Conservation (phyloP, 2,797 vertebrate genomes). For the Paedocypris micromegethes region DNA sequence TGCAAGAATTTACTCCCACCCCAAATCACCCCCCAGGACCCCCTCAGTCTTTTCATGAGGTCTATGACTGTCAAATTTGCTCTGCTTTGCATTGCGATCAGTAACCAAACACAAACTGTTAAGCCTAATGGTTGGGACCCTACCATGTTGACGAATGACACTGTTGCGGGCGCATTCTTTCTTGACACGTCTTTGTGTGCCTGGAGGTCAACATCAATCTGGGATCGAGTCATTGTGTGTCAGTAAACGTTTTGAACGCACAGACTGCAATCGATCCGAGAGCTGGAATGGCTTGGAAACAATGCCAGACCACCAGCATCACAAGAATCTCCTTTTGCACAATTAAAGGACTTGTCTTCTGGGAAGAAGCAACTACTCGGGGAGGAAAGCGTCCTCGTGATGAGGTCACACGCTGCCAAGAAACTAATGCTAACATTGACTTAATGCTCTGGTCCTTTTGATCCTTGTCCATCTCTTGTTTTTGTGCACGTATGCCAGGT, state of each 20-base stretch:
- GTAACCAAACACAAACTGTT: conserved; percentile 31
- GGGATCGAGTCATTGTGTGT: conserved; percentile 20
- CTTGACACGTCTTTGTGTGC: conserved; percentile 27
- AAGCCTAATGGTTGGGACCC: conserved; percentile 1
- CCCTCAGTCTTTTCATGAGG: conserved; percentile 3
- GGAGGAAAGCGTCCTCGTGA: neutral
- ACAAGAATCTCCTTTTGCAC: conserved; percentile 22
- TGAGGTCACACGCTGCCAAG: conserved; percentile 12
- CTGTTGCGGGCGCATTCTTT: conserved; percentile 27
- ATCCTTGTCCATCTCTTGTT: neutral
- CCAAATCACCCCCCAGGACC: conserved; percentile 14
- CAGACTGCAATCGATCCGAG: conserved; percentile 15
- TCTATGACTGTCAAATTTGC: conserved; percentile 34
- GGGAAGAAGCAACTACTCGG: conserved; percentile 1
- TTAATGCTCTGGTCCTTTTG: neutral
- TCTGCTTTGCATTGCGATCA: conserved; percentile 18
- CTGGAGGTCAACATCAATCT: conserved; percentile 12
- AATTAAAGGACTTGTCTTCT: conserved; percentile 9
- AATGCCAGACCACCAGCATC: conserved; percentile 10
- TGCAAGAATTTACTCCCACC: conserved; percentile 27
- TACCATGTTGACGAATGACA: conserved; percentile 25
- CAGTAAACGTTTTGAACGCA: conserved; percentile 16
- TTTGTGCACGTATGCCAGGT: neutral
- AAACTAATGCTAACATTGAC: conserved; percentile 19
- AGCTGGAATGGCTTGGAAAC: conserved; percentile 10